Conservation (phyloP, 2,888 invertebrate species). For the Hesperia comma region DNA sequence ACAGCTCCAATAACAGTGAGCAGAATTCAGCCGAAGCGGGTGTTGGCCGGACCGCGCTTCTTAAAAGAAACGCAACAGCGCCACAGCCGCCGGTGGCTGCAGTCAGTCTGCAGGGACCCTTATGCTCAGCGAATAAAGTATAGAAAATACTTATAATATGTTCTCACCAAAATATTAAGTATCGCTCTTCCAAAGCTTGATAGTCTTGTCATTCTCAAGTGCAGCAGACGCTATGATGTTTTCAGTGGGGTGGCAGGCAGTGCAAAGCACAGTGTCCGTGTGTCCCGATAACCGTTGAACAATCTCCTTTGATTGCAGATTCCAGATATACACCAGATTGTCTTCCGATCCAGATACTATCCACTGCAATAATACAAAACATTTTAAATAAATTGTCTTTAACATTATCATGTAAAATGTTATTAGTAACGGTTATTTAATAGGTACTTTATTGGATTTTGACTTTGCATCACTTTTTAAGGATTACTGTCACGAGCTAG, state of each 20-base stretch:
- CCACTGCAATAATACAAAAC: slow-evolving; percentile 87
- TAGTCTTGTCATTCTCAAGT: slow-evolving; percentile 98
- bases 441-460: no score
- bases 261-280: slow-evolving; percentile 97
- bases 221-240: slow-evolving; percentile 99
- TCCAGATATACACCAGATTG: slow-evolving; percentile 99
- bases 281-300: slow-evolving; percentile 99
- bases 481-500: no score
- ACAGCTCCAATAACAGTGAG: no score
- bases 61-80: no score
- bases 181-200: slow-evolving; percentile 99
- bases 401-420: no score
- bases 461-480: no score
- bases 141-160: background rate
- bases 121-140: no score
- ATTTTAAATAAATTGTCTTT: background rate
- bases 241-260: slow-evolving; percentile 99
- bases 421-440: no score
- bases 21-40: no score
- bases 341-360: slow-evolving; percentile 99
- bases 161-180: slow-evolving; percentile 82
- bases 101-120: no score
- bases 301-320: slow-evolving; percentile 99
- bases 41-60: no score
- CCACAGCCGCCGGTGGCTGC: no score